phyloP scores from a whole-genome alignment of 1,140 invertebrate genomes.

The Venustaconcha ellipsiformis region DNA sequence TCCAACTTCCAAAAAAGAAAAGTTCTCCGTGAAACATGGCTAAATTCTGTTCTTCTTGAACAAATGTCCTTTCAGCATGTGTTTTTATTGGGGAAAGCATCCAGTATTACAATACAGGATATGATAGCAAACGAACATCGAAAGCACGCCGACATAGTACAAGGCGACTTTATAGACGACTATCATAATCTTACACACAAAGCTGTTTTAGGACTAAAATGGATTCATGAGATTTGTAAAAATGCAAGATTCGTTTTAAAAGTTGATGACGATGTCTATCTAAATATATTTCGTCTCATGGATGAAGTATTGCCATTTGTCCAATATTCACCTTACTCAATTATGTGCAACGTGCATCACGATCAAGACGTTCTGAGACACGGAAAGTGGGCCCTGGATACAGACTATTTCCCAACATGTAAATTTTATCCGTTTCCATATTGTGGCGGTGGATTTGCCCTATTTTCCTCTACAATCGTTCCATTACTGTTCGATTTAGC shows the following conservation, averaged over 20 bases:
- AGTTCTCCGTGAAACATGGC: constrained; percentile 55
- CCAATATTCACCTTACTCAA: constrained; percentile 6
- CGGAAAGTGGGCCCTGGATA: constrained; percentile 27
- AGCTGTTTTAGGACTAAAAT: constrained; percentile 77
- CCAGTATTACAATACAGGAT: constrained; percentile 44
- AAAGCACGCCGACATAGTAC: constrained; percentile 44
- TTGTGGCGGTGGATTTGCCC: constrained; percentile 64
- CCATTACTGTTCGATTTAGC: constrained; percentile 51
- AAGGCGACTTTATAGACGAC: constrained; percentile 52
- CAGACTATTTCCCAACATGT: constrained; percentile 20
- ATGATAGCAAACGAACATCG: constrained; percentile 26
- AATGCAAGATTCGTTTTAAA: constrained; percentile 81
- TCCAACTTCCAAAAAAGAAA: constrained; percentile 34
- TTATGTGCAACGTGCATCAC: constrained; percentile 23
- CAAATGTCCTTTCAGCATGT: constrained; percentile 56
- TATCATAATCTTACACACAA: constrained; percentile 54
- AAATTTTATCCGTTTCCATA: constrained; percentile 41
- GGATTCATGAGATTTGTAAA: constrained; percentile 78
- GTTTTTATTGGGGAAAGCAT: constrained; percentile 78
- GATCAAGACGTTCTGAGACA: constrained; percentile 11
- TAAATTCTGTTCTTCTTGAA: constrained; percentile 29
- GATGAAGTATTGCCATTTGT: neutral
- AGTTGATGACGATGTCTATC: constrained; percentile 89
- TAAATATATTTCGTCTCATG: constrained; percentile 75
- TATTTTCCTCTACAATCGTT: constrained; percentile 63